Conservation (phyloP, 2,113 vertebrate genomes). For the Elgaria multicarinata region DNA sequence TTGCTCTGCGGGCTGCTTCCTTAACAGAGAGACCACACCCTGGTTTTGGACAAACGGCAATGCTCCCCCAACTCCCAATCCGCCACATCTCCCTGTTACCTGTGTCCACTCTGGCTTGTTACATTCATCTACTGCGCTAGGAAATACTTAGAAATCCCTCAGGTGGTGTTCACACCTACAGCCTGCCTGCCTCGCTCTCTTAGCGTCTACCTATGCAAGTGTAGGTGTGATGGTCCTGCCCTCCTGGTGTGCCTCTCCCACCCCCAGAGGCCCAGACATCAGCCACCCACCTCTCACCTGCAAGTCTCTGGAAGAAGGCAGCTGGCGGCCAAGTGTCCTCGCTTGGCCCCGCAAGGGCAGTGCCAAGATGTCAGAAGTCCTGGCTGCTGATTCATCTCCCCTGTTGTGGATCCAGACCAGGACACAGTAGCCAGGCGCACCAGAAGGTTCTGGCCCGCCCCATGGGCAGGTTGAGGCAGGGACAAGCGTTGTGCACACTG, state of each 20-base stretch:
- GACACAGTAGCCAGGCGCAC: background rate
- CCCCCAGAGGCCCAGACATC: background rate
- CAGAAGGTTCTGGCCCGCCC: background rate
- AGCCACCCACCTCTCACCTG: background rate
- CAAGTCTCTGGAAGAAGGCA: background rate
- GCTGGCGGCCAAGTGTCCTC: slow-evolving; percentile 32
- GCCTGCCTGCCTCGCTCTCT: too few species aligned
- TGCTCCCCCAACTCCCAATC: background rate
- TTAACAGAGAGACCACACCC: background rate
- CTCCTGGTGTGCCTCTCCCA: background rate
- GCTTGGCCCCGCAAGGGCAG: slow-evolving; percentile 38
- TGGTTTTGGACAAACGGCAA: background rate
- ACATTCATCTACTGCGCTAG: background rate
- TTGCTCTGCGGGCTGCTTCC: background rate
- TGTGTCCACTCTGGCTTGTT: background rate
- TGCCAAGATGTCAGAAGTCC: background rate
- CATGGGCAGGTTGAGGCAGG: background rate
- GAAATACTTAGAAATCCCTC: background rate
- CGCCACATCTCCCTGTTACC: background rate
- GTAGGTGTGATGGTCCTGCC: background rate
- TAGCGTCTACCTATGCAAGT: background rate
- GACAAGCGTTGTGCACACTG: background rate
- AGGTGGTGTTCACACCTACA: background rate
- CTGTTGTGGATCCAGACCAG: background rate
- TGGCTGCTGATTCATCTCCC: background rate